Conservation (phyloP, 2,888 invertebrate genomes). For the Standfussiana lucernea region DNA sequence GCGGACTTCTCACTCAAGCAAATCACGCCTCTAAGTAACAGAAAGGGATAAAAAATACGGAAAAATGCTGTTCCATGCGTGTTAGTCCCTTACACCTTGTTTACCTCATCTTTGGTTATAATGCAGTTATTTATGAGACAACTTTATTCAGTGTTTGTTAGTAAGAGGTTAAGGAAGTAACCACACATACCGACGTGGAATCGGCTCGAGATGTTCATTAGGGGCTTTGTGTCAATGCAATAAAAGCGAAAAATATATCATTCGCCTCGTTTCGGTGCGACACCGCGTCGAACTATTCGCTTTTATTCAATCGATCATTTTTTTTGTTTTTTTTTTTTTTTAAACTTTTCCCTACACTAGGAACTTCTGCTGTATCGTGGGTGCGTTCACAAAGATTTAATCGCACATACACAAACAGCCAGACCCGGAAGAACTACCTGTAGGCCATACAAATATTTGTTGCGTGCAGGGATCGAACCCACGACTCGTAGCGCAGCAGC, state of each 20-base stretch:
- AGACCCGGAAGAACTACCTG: not conserved
- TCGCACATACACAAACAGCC: not conserved
- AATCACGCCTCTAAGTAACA: conserved; percentile 10
- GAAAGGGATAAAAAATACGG: conserved; percentile 4
- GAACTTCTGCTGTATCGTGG: not conserved
- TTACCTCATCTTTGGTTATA: not conserved
- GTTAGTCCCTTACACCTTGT: conserved; percentile 12
- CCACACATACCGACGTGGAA: not conserved
- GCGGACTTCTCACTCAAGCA: conserved; percentile 12
- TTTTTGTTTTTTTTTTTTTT: not conserved
- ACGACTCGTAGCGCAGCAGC: not conserved
- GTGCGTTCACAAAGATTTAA: not conserved
- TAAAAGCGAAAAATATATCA: not conserved
- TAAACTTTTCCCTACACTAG: not conserved
- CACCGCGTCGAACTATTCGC: not conserved
- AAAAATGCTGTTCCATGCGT: conserved; percentile 18
- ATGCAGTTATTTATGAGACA: not conserved
- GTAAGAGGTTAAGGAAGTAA: conserved; percentile 14
- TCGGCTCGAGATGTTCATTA: not conserved
- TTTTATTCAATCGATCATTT: not conserved
- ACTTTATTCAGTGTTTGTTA: conserved; percentile 35
- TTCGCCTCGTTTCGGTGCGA: not conserved
- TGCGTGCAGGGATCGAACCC: not conserved
- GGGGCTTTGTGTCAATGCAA: not conserved
- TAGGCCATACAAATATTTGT: not conserved